phyloP scores from a whole-genome alignment of 1,140 invertebrate species.

The Habropoda laboriosa region DNA sequence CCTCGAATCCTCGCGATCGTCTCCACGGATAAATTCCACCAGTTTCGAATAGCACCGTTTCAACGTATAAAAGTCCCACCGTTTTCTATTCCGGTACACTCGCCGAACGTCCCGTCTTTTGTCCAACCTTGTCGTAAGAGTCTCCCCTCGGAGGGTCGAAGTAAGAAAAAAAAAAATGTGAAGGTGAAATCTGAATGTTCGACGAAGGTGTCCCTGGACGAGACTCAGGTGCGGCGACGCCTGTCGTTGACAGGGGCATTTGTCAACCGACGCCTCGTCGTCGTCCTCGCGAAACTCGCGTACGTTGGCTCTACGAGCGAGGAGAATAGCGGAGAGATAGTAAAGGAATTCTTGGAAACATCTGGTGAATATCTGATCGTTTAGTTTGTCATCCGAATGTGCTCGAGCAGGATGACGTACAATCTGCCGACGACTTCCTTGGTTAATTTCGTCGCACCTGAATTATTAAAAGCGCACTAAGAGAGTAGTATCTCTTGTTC shows the following conservation, averaged over 20 bases:
- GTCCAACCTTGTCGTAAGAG: slow-evolving; percentile 6
- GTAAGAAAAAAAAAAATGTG: slow-evolving; percentile 22
- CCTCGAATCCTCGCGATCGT: slow-evolving; percentile 6
- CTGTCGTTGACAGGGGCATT: slow-evolving; percentile 54
- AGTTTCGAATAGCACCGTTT: not conserved
- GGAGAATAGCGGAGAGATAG: not conserved
- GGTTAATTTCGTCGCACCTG: too few species aligned
- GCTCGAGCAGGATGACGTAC: too few species aligned
- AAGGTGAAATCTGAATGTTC: slow-evolving; percentile 45
- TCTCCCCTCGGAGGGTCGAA: not conserved
- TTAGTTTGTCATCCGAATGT: too few species aligned
- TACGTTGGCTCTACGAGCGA: not conserved
- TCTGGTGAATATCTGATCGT: too few species aligned
- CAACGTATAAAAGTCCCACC: too few species aligned
- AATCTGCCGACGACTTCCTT: too few species aligned
- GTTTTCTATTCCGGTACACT: too few species aligned
- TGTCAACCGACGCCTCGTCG: slow-evolving; percentile 32
- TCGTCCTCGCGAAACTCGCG: not conserved
- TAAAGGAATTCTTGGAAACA: too few species aligned
- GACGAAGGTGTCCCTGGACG: slow-evolving; percentile 31
- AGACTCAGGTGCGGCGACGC: slow-evolving; percentile 57
- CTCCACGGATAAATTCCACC: not conserved
- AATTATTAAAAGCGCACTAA: too few species aligned
- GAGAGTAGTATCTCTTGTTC: too few species aligned
- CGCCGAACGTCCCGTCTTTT: slow-evolving; percentile 17